These are phyloP conservation scores for Gallinago undulata DNA, from an alignment of 2,113 vertebrate genomes.

Conservation along the genomic window DNA sequence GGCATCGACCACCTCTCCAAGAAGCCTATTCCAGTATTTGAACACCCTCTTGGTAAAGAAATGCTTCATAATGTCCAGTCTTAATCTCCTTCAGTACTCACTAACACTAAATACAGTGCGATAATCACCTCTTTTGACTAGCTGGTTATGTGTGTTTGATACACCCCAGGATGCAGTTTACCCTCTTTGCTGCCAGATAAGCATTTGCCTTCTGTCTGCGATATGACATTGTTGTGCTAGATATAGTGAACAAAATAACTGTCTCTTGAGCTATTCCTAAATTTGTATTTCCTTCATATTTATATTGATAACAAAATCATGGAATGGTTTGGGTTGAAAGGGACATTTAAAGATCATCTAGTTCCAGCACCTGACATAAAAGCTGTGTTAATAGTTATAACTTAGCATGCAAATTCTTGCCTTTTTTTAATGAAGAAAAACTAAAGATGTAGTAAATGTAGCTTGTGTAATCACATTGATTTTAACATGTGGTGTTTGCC, in stretches of 20 bases:
- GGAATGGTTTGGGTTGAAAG: neutral
- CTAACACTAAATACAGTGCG: rapidly evolving
- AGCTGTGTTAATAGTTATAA: neutral
- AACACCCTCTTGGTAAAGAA: neutral
- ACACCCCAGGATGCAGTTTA: neutral
- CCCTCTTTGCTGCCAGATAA: neutral
- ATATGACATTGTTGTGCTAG: neutral
- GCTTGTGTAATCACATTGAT: neutral
- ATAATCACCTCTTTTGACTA: rapidly evolving
- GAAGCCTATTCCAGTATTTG: neutral
- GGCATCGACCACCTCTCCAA: no score
- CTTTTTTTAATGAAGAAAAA: neutral
- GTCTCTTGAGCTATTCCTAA: neutral
- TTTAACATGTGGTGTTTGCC: neutral
- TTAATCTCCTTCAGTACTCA: neutral
- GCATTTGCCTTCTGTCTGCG: rapidly evolving
- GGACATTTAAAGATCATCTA: neutral
- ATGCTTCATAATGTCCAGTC: neutral
- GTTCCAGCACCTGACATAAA: neutral
- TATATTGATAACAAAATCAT: neutral
- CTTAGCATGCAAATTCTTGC: neutral
- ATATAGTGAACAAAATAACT: neutral
- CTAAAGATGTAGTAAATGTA: neutral
- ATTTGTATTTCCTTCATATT: neutral
- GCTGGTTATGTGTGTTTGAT: neutral